Percentiles rank a stretch among this genome's conserved stretches.
Conservation (phyloP, 2,888 invertebrate species). For the Protonemura montana region DNA sequence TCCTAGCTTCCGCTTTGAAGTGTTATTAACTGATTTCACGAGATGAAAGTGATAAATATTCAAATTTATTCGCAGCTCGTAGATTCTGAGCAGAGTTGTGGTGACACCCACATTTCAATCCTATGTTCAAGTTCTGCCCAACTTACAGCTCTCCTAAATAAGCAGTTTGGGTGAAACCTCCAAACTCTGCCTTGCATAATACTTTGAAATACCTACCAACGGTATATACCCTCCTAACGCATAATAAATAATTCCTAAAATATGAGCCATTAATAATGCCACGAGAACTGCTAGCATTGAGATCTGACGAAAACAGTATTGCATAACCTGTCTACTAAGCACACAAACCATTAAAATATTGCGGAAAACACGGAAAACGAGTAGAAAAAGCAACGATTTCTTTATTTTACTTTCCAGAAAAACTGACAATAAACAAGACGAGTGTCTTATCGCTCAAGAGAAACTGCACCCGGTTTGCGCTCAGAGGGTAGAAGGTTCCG, state of each 20-base stretch:
- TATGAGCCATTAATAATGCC: neutral
- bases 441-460: slow-evolving; percentile 89
- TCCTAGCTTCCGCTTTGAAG: slow-evolving; percentile 36
- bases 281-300: neutral
- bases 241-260: slow-evolving; percentile 38
- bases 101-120: slow-evolving; percentile 40
- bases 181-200: slow-evolving; percentile 27
- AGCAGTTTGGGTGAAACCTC: slow-evolving; percentile 27
- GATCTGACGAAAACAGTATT: neutral
- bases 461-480: slow-evolving; percentile 90
- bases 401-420: slow-evolving; percentile 66
- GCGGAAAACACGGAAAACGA: neutral
- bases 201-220: slow-evolving; percentile 22
- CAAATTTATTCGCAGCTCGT: slow-evolving; percentile 41
- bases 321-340: neutral
- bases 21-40: slow-evolving; percentile 41
- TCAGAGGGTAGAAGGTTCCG: slow-evolving; percentile 73
- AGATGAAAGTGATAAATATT: slow-evolving; percentile 43
- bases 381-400: neutral
- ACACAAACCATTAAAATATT: neutral
- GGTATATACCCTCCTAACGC: slow-evolving; percentile 17
- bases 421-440: slow-evolving; percentile 85
- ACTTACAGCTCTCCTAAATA: slow-evolving; percentile 39
- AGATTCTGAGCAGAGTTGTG: slow-evolving; percentile 26
- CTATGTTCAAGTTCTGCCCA: slow-evolving; percentile 38